Base-by-base conservation (phyloP, 2,113 vertebrate genomes). In the Clarias batrachus region DNA sequence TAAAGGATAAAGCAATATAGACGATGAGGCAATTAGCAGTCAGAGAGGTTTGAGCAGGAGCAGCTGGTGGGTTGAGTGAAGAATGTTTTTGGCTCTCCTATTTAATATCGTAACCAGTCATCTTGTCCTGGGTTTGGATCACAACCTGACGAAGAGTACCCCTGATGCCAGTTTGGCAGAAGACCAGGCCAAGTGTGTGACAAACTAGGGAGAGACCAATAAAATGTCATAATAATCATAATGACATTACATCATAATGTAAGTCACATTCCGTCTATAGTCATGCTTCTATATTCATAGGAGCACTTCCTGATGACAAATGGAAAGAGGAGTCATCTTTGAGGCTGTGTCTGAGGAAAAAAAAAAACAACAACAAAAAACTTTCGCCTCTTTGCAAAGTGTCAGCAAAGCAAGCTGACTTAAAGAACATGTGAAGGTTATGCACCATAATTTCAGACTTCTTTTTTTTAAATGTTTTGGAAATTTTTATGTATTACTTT, bases 401-500 rank as follows among this genome's bases (percentile, higher is more conserved):
- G 89, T 91, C 89, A 90, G 88, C 60, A 19, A 81, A 84, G 71
- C 66, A 81, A 87, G 84, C 33, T 81, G 66, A 66, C 85, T 88
- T 30, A 83, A 88, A 91, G 83, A 89, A 87, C 57, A 30, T 82
- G 37, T 87, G 88, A 91, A 92, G 92, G 93, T 93, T 92, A 91
- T 87, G 83, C 80, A 33, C n/a, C 3, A 56, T 76, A 89, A 87
- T 92, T 91, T 91, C 83, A 89, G 89, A 90, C 85, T 90, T 91
- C 90, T n/a, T 90, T 90, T 92, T 93, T 93, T 93, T 87, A 91
- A 93, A 92, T 91, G 86, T 90, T 81, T 92, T 89, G 3, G 76
- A 84, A 90, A 90, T 92, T 92, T 65, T 13, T 30, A 30, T 68
- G 66, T 16, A 16, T 33, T 37, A n/a, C n/a, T n/a, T n/a, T n/a